These are phyloP conservation scores for Enteromius fasciolatus DNA, from an alignment of 2,797 vertebrate species.

Conservation along the genomic window DNA sequence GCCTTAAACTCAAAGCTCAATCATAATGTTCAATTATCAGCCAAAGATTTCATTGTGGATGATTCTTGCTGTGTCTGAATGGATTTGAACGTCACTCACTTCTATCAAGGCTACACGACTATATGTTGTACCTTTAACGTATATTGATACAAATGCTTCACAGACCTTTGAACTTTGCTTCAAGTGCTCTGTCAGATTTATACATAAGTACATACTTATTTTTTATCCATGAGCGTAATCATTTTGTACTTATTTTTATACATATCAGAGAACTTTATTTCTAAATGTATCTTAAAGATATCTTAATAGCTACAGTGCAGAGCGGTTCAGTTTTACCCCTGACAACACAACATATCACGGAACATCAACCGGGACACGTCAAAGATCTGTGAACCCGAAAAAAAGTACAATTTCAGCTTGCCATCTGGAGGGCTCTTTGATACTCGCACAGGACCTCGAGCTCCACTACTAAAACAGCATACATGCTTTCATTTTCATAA, in stretches of 20 bases:
- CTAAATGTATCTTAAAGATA: constrained; percentile 67
- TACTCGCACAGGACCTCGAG: constrained; percentile 58
- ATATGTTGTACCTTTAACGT: constrained; percentile 56
- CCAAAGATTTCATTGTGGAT: constrained; percentile 34
- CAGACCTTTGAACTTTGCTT: constrained; percentile 62
- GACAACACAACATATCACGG: constrained; percentile 60
- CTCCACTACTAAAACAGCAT: constrained; percentile 58
- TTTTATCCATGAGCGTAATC: constrained; percentile 79
- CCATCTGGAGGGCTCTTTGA: constrained; percentile 66
- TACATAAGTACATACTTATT: constrained; percentile 76
- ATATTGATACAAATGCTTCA: constrained; percentile 60
- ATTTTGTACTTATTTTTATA: constrained; percentile 84
- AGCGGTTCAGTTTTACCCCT: constrained; percentile 47
- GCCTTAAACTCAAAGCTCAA: constrained; percentile 71
- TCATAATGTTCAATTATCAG: constrained; percentile 67
- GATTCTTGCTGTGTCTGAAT: constrained; percentile 61
- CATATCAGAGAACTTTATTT: constrained; percentile 72
- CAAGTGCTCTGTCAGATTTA: constrained; percentile 70
- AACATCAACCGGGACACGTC: constrained; percentile 33
- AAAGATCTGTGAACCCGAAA: constrained; percentile 30
- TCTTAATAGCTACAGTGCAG: constrained; percentile 63
- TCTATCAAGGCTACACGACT: constrained; percentile 58
- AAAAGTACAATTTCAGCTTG: constrained; percentile 45
- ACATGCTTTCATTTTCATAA: constrained; percentile 48
- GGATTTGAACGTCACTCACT: constrained; percentile 34